phyloP scores from a whole-genome alignment of 1,140 invertebrate species.

The Cepaea nemoralis region DNA sequence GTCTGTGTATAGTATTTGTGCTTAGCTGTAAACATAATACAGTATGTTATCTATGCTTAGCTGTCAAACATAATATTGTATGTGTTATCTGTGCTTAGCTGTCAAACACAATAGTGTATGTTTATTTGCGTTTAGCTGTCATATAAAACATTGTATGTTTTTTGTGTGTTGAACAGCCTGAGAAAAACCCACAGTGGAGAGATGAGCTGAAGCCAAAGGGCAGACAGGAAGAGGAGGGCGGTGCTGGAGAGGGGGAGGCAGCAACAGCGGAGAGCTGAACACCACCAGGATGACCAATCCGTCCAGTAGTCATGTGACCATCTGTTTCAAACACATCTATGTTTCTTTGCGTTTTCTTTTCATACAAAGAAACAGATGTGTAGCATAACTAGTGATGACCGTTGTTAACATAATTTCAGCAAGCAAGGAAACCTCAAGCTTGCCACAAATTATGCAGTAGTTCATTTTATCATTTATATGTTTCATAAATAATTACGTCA shows the following conservation, averaged over 20 bases:
- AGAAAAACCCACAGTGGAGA: conserved; percentile 39
- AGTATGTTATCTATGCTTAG: too few species aligned
- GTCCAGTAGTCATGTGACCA: background rate
- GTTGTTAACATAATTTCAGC: background rate
- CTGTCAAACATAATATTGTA: too few species aligned
- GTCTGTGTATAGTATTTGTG: too few species aligned
- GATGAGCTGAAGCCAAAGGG: conserved; percentile 36
- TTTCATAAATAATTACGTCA: too few species aligned
- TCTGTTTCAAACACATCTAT: background rate
- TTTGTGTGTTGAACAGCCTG: conserved; percentile 23
- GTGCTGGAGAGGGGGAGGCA: conserved; percentile 17
- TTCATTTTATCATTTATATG: too few species aligned
- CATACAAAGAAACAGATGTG: background rate
- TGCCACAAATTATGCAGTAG: too few species aligned
- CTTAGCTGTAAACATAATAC: too few species aligned
- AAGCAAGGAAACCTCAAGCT: too few species aligned
- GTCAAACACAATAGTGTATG: too few species aligned
- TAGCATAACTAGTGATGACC: background rate
- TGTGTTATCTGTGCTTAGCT: too few species aligned
- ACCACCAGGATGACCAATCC: background rate
- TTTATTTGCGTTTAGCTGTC: too few species aligned
- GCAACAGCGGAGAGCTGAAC: conserved; percentile 28
- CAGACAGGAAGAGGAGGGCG: background rate
- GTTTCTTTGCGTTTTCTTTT: conserved; percentile 11
- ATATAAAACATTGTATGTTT: too few species aligned